Base-by-base conservation (phyloP, 2,113 vertebrate genomes). In the Silurus meridionalis region DNA sequence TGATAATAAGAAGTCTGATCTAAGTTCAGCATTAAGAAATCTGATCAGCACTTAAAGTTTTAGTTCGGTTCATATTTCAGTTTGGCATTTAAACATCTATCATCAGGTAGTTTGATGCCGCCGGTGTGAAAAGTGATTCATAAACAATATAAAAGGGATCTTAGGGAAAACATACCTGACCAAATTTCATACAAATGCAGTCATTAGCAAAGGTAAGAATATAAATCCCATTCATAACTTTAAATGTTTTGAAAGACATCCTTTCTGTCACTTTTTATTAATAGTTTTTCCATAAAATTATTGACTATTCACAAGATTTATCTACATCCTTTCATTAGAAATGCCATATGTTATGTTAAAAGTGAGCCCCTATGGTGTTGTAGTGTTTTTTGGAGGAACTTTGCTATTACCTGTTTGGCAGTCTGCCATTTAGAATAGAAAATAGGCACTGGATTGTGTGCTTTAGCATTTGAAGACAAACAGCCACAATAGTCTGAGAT, bases 381-480 rank as follows among this genome's bases (percentile, higher is more conserved):
- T 37, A 37, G 60, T 55, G 25, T 48, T 64, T 5, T 63, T 77
- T 50, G 0, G 46, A 77, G 8, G 14, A 8, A 60, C 75, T 60
- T 69, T 80, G 63, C 37, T 28, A 58, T 85, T 21, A 71, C 84
- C 50, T 85, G 72, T 8, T 5, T 77, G 4, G 46, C 48, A 78
- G 50, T 50, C 19, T 50, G 60, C 37, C 8, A 78, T 78, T 85
- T 55, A 53, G 8, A 17, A 77, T 25, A 13, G 21, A 25, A 58
- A 23, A 77, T 2, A 8, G 37, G 2, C 19, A 53, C 55, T 66
- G 4, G 15, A 14, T 6, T 25, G 48, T 28, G 4, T 4, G 13
- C 25, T 28, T 3, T 58, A 58, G 50, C 50, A 28, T 17, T 8
- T 53, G 71, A 78, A 66, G n/a, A 48, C 13, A 84, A 75, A 77